Evolutionary conservation across 2,888 invertebrate genomes (phyloP).

Genomic region (Merodon equestris): DNA sequence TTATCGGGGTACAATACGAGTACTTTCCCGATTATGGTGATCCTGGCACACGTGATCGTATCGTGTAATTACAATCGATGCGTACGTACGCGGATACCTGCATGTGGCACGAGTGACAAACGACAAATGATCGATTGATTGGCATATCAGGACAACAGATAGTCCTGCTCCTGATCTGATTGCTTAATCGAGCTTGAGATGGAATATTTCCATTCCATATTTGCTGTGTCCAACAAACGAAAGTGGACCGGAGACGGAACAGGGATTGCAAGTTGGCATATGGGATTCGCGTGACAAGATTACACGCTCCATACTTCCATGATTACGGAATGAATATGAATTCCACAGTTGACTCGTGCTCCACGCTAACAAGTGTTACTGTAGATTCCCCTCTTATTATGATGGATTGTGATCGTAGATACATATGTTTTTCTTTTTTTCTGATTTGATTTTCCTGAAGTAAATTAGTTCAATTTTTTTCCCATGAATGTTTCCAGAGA

Average conservation of each 20-base stretch:
- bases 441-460: no score
- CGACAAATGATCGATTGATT: slow-evolving; percentile 69
- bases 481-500: slow-evolving; percentile 64
- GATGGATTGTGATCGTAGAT: slow-evolving; percentile 57
- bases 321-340: slow-evolving; percentile 54
- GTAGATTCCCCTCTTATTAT: no score
- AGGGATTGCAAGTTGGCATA: not conserved
- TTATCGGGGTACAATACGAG: slow-evolving; percentile 60
- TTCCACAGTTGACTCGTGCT: slow-evolving; percentile 53
- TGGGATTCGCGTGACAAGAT: slow-evolving; percentile 31
- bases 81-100: slow-evolving; percentile 40
- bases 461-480: slow-evolving; percentile 68
- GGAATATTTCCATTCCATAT: slow-evolving; percentile 60
- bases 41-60: slow-evolving; percentile 63
- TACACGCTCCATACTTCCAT: slow-evolving; percentile 50
- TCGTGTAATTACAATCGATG: slow-evolving; percentile 64
- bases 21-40: slow-evolving; percentile 60
- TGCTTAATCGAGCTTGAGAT: slow-evolving; percentile 62
- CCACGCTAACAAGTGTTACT: slow-evolving; percentile 3
- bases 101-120: slow-evolving; percentile 53
- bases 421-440: slow-evolving; percentile 50
- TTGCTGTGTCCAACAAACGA: slow-evolving; percentile 15
- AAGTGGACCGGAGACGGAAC: not conserved
- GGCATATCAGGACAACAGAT: slow-evolving; percentile 59
- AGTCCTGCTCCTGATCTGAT: slow-evolving; percentile 56